Evolutionary conservation across 2,888 invertebrate species (phyloP).

Genomic region (Orthonychiurus folsomi): DNA sequence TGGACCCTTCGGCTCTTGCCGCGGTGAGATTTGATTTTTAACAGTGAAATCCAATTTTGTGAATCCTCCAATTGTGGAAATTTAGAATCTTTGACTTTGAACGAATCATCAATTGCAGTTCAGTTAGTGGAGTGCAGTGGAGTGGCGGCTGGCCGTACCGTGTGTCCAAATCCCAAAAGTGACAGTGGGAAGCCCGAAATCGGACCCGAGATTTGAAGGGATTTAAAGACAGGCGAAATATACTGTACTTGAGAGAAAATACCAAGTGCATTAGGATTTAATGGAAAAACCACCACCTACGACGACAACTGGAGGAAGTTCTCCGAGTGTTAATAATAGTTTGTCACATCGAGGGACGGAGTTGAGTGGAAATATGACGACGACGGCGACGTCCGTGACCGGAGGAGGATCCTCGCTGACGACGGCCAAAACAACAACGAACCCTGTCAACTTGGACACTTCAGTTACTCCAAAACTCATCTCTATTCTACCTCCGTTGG

Average conservation of each 20-base stretch:
- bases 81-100: no score
- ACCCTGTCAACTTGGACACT: not conserved
- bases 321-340: not conserved
- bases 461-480: not conserved
- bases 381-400: not conserved
- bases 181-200: no score
- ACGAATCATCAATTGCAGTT: not conserved
- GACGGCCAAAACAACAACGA: not conserved
- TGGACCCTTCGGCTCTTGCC: no score
- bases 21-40: not conserved
- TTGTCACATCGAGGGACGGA: not conserved
- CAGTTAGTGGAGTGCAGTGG: not conserved
- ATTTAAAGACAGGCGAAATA: not conserved
- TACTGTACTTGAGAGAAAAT: not conserved
- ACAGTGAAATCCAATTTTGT: not conserved
- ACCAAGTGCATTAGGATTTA: not conserved
- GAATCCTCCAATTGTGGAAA: no score
- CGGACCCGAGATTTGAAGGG: no score
- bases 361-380: not conserved
- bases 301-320: not conserved
- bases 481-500: not conserved
- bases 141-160: not conserved
- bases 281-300: not conserved
- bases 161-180: not conserved
- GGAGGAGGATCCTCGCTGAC: no score